Evolutionary conservation across 2,888 invertebrate genomes (phyloP).

Genomic region (Julus scanicus): DNA sequence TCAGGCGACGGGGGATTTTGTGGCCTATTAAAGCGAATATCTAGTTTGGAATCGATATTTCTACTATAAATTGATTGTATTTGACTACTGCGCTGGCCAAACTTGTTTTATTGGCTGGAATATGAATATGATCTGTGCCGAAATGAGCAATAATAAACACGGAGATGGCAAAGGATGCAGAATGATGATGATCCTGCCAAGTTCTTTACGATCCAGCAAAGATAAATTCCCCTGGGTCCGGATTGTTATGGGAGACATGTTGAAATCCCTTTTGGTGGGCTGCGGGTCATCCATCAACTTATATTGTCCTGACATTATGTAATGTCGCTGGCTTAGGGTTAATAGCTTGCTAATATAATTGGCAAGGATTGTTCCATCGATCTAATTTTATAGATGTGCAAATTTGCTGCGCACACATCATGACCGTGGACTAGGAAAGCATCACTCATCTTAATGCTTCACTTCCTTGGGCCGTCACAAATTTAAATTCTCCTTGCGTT

Average conservation of each 20-base stretch:
- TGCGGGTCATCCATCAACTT: conserved; percentile 27
- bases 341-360: conserved; percentile 39
- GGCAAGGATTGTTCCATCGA: conserved; percentile 32
- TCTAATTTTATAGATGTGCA: conserved; percentile 32
- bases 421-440: neutral
- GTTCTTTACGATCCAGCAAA: conserved; percentile 42
- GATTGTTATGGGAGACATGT: neutral
- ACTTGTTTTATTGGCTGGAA: conserved; percentile 5
- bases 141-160: conserved; percentile 39
- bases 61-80: conserved; percentile 18
- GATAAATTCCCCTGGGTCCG: conserved; percentile 2
- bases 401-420: conserved; percentile 9
- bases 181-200: conserved; percentile 31
- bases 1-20: conserved; percentile 32
- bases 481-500: neutral
- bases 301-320: conserved; percentile 37
- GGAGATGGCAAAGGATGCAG: neutral
- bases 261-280: conserved; percentile 3
- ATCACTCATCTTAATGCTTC: conserved; percentile 4
- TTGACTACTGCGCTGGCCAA: neutral
- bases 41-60: conserved; percentile 20
- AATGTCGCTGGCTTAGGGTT: conserved; percentile 24
- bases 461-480: conserved; percentile 8
- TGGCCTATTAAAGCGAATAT: conserved; percentile 27
- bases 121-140: conserved; percentile 35